Base-by-base conservation (phyloP, 2,888 invertebrate species). In the Melipona beecheii region DNA sequence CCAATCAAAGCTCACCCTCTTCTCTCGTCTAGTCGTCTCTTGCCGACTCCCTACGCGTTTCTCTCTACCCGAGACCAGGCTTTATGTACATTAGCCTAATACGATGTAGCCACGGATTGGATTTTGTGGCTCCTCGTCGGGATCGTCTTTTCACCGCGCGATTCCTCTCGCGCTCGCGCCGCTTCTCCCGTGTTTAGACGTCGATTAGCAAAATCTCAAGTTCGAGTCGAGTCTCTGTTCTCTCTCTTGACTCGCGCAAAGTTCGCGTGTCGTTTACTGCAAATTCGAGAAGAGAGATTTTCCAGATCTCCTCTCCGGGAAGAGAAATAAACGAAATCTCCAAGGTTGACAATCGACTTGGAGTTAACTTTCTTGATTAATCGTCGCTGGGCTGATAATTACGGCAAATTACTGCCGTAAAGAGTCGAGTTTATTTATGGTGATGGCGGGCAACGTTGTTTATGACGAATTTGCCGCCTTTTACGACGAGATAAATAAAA, bases 1-100 rank as follows among this genome's bases (percentile, higher is more conserved):
- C 94, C 94, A 94, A 94, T 94, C 94, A 94, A 93, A 93, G 91
- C 92, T 93, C 91, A 92, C 93, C 93, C 94, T 92, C 93, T 93
- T 92, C 92, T 87, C 86, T 88, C 85, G 75, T 82, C 84, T 86
- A 83, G 81, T 88, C 81, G 43, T 84, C 81, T 81, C 78, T 73
- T 69, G 52, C 74, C 70, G 74, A 66, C 80, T 74, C 80, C 74
- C 84, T 80, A 66, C 83, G 68, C 83, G 75, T 64, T 75, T 75
- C 75, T 80, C 75, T 77, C 71, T 79, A 43, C 77, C 75, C 72
- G 50, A 60, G 19, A 56, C 56, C 77, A 43, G 71, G 64, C 84
- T 85, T 87, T 85, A 88, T 81, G 86, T 79, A 82, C 82, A 91
- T 92, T 91, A 91, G 89, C 87, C 85, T 90, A 91, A 90, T 87